Evolutionary conservation across 2,888 invertebrate species (phyloP).

Genomic region (Leptarthrus brevirostris): DNA sequence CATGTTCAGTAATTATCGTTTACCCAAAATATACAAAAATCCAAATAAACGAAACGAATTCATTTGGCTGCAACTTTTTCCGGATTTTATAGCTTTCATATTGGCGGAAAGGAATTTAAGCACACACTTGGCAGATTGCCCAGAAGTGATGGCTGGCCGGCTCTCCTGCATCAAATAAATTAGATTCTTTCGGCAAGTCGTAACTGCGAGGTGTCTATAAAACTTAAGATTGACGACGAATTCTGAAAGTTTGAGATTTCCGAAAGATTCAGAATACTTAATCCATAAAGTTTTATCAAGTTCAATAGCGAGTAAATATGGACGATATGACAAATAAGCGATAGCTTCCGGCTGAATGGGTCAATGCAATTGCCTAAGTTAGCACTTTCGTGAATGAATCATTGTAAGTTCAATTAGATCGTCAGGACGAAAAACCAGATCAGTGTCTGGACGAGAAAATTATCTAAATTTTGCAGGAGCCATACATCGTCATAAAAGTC

Average conservation of each 20-base stretch:
- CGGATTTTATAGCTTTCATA: background rate
- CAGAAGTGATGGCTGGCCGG: background rate
- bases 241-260: background rate
- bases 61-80: background rate
- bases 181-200: background rate
- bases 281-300: background rate
- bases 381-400: background rate
- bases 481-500: conserved; percentile 15
- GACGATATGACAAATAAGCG: background rate
- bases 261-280: background rate
- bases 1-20: background rate
- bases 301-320: background rate
- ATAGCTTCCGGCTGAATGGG: background rate
- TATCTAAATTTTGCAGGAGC: background rate
- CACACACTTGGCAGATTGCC: background rate
- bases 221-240: background rate
- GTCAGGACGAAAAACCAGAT: background rate
- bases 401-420: background rate
- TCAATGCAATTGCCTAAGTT: background rate
- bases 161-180: background rate
- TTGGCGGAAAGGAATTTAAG: background rate
- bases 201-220: background rate
- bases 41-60: background rate
- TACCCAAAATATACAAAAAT: background rate
- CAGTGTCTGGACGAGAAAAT: conserved; percentile 4